These are phyloP conservation scores for Musca domestica DNA, from an alignment of 1,140 invertebrate genomes.

Conservation along the genomic window DNA sequence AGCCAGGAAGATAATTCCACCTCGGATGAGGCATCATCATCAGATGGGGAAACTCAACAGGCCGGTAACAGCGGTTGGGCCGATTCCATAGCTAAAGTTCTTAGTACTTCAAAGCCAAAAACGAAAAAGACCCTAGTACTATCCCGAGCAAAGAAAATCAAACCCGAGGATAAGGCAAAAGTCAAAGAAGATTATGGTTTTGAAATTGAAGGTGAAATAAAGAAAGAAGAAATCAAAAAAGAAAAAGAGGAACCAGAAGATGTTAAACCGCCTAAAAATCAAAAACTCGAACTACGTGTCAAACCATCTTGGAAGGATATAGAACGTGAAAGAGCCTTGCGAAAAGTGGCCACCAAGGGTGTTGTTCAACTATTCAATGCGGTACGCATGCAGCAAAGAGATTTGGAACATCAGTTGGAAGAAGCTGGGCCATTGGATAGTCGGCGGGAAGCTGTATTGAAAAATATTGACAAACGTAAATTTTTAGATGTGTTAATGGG, in stretches of 20 bases:
- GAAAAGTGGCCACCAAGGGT: conserved; percentile 83
- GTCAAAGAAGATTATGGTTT: conserved; percentile 53
- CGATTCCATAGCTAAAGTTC: conserved; percentile 71
- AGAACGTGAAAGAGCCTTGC: conserved; percentile 69
- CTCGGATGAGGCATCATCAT: background rate
- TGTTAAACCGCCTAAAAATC: conserved; percentile 53
- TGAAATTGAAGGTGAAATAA: conserved; percentile 55
- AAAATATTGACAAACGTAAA: conserved; percentile 74
- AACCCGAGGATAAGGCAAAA: conserved; percentile 51
- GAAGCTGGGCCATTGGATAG: conserved; percentile 73
- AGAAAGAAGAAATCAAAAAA: conserved; percentile 54
- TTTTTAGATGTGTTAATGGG: conserved; percentile 84
- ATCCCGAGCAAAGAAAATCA: conserved; percentile 71
- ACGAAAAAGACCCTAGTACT: conserved; percentile 71
- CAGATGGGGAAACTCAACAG: conserved; percentile 24
- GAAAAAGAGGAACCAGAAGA: conserved; percentile 38
- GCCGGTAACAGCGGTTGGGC: conserved; percentile 62
- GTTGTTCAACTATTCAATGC: conserved; percentile 90
- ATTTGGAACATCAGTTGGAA: conserved; percentile 69
- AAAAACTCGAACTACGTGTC: conserved; percentile 64
- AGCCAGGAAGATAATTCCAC: background rate
- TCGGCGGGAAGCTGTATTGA: conserved; percentile 79
- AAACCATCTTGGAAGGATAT: conserved; percentile 74
- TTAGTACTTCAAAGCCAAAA: conserved; percentile 71
- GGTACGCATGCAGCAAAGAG: conserved; percentile 78